phyloP scores from a whole-genome alignment of 2,113 vertebrate species.

The Sorex fumeus region DNA sequence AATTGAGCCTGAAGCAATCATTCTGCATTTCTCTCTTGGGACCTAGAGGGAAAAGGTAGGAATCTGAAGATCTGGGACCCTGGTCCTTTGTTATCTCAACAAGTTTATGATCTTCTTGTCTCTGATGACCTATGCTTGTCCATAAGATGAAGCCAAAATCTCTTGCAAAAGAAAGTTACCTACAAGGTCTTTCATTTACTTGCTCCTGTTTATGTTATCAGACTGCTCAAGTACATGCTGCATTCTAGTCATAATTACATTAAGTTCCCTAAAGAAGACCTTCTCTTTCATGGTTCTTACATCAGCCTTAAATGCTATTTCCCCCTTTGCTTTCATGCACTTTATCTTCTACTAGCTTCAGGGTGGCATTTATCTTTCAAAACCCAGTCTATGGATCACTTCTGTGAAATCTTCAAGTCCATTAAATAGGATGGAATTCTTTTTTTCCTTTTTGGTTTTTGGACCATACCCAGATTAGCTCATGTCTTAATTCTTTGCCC shows the following conservation, averaged over 20 bases:
- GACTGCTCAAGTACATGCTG: background rate
- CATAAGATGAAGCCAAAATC: background rate
- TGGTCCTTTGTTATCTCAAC: background rate
- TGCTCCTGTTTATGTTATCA: constrained; percentile 21
- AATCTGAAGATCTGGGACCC: constrained; percentile 15
- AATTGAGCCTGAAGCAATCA: background rate
- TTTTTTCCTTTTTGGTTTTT: too few relatives aligned
- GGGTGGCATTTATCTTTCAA: background rate
- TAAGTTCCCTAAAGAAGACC: constrained; percentile 1
- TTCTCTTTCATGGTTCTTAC: background rate
- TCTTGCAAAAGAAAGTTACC: background rate
- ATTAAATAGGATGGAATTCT: background rate
- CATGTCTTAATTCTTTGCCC: too few relatives aligned
- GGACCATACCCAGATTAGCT: too few relatives aligned
- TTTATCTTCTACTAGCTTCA: background rate
- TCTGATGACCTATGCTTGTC: background rate
- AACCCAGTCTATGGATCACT: background rate
- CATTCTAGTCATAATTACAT: background rate
- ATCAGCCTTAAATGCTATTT: constrained; percentile 23
- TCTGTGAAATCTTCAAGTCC: constrained; percentile 1
- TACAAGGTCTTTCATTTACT: background rate
- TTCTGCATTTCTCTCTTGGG: background rate
- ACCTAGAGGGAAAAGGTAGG: constrained; percentile 32
- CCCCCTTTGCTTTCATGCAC: background rate
- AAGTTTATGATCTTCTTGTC: constrained; percentile 8